These are phyloP conservation scores for Oopsacas minuta DNA, from an alignment of 37 sponge, comb jelly and placozoan genomes.

Conservation along the genomic window DNA sequence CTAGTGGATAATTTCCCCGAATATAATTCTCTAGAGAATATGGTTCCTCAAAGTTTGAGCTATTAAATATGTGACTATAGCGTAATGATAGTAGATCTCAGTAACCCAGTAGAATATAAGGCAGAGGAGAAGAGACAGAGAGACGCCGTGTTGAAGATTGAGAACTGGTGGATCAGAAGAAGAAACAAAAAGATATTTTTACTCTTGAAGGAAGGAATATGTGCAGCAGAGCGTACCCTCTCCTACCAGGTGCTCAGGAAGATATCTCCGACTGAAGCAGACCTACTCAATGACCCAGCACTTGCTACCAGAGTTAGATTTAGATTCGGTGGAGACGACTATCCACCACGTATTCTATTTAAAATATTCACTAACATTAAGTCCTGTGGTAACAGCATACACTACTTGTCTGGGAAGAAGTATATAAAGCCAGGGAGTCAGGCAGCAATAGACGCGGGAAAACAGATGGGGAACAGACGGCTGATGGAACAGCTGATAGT, in stretches of 20 bases:
- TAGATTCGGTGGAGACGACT: constrained; percentile 75
- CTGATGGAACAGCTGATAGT: constrained; percentile 67
- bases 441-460: constrained; percentile 81
- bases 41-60: too few relatives aligned
- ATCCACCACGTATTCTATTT: constrained; percentile 81
- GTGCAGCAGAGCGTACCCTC: constrained; percentile 80
- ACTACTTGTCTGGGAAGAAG: constrained; percentile 79
- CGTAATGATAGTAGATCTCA: background rate
- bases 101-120: background rate
- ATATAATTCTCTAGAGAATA: too few relatives aligned
- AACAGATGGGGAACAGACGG: constrained; percentile 70
- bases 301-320: constrained; percentile 71
- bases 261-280: constrained; percentile 63
- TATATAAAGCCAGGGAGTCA: constrained; percentile 55
- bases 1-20: too few relatives aligned
- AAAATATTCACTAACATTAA: constrained; percentile 64
- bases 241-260: constrained; percentile 67
- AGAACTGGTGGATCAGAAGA: constrained; percentile 59
- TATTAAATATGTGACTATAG: too few relatives aligned
- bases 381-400: constrained; percentile 22
- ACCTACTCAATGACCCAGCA: constrained; percentile 71
- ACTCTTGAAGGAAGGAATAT: constrained; percentile 66
- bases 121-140: background rate
- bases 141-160: constrained; percentile 40
- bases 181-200: constrained; percentile 58